These are phyloP conservation scores for Ophioninae sp. DNA, from an alignment of 2,888 invertebrate genomes.

Conservation along the genomic window DNA sequence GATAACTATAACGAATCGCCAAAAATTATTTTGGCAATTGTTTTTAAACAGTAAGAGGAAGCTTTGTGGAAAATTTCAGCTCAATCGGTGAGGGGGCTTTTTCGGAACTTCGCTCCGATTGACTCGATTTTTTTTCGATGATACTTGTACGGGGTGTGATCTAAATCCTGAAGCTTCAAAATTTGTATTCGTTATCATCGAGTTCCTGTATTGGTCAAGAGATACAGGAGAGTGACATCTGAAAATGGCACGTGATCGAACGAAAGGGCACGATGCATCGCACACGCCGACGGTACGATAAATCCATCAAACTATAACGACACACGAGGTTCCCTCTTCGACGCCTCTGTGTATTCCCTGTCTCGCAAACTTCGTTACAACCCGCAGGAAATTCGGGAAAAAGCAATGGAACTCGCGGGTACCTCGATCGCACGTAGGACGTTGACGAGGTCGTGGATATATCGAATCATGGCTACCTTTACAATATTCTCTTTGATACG, in stretches of 20 bases:
- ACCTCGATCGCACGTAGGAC: conserved; percentile 4
- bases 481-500: conserved; percentile 8
- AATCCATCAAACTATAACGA: conserved; percentile 46
- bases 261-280: conserved; percentile 4
- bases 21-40: no score
- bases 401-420: conserved; percentile 1
- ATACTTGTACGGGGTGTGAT: no score
- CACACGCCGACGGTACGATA: neutral
- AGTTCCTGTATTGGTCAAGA: conserved; percentile 5
- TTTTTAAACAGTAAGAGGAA: no score
- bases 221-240: neutral
- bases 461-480: conserved; percentile 14
- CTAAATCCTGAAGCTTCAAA: neutral
- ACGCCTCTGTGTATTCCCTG: neutral
- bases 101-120: no score
- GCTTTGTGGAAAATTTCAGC: no score
- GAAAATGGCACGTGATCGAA: neutral
- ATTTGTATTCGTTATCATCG: neutral
- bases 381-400: conserved; percentile 16
- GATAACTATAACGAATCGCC: no score
- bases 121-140: no score
- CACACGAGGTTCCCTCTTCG: conserved; percentile 35
- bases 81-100: no score
- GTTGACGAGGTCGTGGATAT: conserved; percentile 32
- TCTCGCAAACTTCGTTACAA: conserved; percentile 50